Base-by-base conservation (phyloP, 2,888 invertebrate species). In the Tinea semifulvella region DNA sequence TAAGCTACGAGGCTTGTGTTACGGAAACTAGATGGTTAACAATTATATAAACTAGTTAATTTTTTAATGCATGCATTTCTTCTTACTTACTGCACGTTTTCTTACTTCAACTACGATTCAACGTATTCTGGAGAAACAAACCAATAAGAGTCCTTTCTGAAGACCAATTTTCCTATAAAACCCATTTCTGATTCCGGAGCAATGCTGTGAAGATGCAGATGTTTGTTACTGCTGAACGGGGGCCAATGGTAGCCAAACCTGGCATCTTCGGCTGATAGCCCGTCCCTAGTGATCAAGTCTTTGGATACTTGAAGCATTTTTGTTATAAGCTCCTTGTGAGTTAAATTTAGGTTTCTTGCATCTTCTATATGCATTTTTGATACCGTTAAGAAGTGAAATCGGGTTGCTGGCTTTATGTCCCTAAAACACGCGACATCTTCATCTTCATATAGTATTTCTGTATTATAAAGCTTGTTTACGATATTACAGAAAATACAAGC, bases 201-300 rank as follows among this genome's bases (percentile, higher is more conserved):
- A 44, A 96, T 95, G 0, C 88, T 85, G 57, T 97, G 96, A 46
- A 96, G 74, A 65, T 96, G 96, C 4, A 94, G 73, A 68, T 96
- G 96, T 39, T 75, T 67, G 0, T 96, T 85, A 1, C 90, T 88
- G 47, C 89, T 87, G 68, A 95, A 95, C 0, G 96, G 96, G 0
- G 96, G 96, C 89, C 93, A 90, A 63, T 96, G 96, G 61, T 94
- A 96, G 0, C 96, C 96, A 35, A 73, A 64, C 14, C 76, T 54
- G 0, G 80, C 70, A 46, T 83, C 81, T 1, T 68, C 60, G 0
- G 63, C 39, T 1, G 69, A 53, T 0, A 82, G 66, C n/a, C 80
- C 81, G 49, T 83, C 73, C n/a, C 83, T 74, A 1, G 55, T 48
- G 1, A 88, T 53, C 16, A 80, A 55, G 1, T 74, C 64, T 39